Percentiles rank a stretch among this genome's conserved stretches.
These are phyloP conservation scores for Synaphobranchus kaupii DNA, from an alignment of 2,797 vertebrate genomes.

Conservation along the genomic window DNA sequence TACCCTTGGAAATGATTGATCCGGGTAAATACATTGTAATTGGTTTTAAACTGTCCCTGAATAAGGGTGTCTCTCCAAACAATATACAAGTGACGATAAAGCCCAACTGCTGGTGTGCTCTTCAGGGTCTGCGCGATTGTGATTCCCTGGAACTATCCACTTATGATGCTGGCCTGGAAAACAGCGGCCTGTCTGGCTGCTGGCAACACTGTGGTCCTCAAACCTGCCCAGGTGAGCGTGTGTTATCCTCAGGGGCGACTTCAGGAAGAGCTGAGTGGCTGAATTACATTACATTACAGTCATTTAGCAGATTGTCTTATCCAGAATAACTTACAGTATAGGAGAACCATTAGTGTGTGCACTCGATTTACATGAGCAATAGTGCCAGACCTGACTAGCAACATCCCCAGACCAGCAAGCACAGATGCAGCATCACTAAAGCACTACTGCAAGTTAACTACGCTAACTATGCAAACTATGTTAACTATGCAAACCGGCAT, in stretches of 20 bases:
- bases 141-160: slow-evolving; percentile 97
- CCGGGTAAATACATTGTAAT: neutral
- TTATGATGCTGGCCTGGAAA: slow-evolving; percentile 99
- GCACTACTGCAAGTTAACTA: neutral
- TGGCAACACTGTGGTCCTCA: slow-evolving; percentile 92
- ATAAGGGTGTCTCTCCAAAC: neutral
- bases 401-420: neutral
- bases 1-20: neutral
- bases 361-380: neutral
- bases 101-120: neutral
- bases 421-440: neutral
- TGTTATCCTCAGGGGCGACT: neutral
- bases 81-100: no score
- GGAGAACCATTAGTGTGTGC: neutral
- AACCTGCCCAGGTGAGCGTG: slow-evolving; percentile 65
- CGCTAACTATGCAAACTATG: neutral
- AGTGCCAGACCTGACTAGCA: neutral
- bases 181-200: slow-evolving; percentile 92
- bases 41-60: neutral
- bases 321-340: neutral
- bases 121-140: slow-evolving; percentile 91
- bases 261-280: neutral
- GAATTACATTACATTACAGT: neutral
- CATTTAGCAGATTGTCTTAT: neutral
- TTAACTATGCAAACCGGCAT: neutral